Conservation (phyloP, 1,140 invertebrate species). For the Brachionus angularis region DNA sequence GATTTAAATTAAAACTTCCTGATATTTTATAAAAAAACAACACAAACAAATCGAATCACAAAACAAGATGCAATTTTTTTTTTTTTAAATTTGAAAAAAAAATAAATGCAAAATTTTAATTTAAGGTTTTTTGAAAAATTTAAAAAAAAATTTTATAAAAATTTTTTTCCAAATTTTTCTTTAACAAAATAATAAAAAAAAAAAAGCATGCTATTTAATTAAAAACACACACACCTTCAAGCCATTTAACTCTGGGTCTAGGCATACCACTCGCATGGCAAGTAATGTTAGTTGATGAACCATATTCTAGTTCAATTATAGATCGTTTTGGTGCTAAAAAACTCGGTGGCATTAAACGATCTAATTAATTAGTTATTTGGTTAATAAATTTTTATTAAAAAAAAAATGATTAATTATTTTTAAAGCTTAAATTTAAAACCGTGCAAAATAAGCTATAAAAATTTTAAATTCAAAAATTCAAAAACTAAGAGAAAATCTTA, state of each 20-base stretch:
- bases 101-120: slow-evolving; percentile 13
- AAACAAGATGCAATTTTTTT: no score
- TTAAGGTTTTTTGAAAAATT: no score
- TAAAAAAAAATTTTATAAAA: no score
- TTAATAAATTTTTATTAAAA: slow-evolving; percentile 2
- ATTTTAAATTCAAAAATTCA: background rate
- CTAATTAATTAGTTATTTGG: no score
- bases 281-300: slow-evolving; percentile 30
- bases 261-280: slow-evolving; percentile 42
- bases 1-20: slow-evolving; percentile 34
- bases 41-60: background rate
- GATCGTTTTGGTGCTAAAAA: slow-evolving; percentile 33
- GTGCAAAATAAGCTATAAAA: no score
- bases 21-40: background rate
- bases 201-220: slow-evolving; percentile 25
- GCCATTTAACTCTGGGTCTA: slow-evolving; percentile 42
- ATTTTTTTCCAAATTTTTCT: slow-evolving; percentile 16
- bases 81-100: no score
- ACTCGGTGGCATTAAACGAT: slow-evolving; percentile 42
- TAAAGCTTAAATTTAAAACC: no score
- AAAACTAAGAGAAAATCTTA: background rate
- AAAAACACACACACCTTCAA: slow-evolving; percentile 35
- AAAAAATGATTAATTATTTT: background rate
- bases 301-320: slow-evolving; percentile 27
- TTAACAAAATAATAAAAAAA: background rate